Conservation (phyloP, 2,797 vertebrate genomes). For the Cygnus olor region DNA sequence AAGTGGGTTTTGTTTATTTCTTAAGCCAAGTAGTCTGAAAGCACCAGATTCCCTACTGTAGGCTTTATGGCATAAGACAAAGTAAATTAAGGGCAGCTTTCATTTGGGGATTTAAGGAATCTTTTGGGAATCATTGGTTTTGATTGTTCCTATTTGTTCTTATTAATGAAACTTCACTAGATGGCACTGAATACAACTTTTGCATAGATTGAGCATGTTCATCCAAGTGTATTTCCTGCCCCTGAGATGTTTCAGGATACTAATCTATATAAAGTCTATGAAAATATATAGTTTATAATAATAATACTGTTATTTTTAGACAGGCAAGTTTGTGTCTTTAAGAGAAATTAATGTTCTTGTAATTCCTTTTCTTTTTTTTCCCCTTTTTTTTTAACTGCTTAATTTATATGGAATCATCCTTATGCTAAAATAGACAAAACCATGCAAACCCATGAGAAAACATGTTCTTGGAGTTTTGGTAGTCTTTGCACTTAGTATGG, state of each 20-base stretch:
- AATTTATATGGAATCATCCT: neutral
- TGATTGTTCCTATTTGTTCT: neutral
- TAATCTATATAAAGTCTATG: neutral
- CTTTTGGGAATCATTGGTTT: neutral
- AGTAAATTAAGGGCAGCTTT: neutral
- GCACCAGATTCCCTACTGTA: neutral
- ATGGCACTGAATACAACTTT: neutral
- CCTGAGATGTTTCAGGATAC: neutral
- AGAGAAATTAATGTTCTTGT: neutral
- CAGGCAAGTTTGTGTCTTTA: neutral
- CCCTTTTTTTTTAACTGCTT: neutral
- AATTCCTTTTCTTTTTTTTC: neutral
- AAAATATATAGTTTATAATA: neutral
- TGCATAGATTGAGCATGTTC: neutral
- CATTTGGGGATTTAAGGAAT: neutral
- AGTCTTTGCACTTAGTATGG: neutral
- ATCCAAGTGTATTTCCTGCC: neutral
- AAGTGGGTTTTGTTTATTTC: neutral
- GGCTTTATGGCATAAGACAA: neutral
- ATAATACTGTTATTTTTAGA: neutral
- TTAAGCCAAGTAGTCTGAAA: neutral
- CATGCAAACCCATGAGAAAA: neutral
- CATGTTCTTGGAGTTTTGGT: neutral
- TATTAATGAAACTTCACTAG: constrained; percentile 9
- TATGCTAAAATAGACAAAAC: neutral